phyloP scores from a whole-genome alignment of 2,888 invertebrate genomes.

The Drosophila helvetica region DNA sequence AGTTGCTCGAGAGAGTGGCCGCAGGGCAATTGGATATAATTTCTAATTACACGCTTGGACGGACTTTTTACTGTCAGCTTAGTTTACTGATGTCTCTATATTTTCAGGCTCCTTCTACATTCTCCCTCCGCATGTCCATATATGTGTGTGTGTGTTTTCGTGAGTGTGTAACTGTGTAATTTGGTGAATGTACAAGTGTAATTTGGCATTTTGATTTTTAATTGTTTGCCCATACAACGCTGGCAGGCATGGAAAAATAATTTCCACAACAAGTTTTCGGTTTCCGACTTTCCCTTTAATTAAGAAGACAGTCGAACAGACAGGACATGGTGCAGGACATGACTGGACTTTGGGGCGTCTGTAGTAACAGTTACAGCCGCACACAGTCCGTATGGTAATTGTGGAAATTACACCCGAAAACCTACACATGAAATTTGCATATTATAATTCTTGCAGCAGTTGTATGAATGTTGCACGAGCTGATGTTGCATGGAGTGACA shows the following conservation, averaged over 20 bases:
- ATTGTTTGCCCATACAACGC: conserved; percentile 66
- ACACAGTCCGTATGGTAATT: conserved; percentile 54
- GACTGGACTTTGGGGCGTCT: background rate
- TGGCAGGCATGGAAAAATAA: conserved; percentile 69
- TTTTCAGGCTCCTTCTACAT: conserved; percentile 37
- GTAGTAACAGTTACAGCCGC: conserved; percentile 10
- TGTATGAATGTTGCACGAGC: conserved; percentile 30
- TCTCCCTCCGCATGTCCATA: background rate
- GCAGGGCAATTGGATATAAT: conserved; percentile 83
- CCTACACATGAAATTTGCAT: conserved; percentile 72
- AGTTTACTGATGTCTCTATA: conserved; percentile 79
- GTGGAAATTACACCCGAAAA: conserved; percentile 61
- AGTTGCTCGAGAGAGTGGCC: conserved; percentile 76
- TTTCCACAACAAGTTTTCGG: conserved; percentile 47
- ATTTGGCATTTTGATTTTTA: conserved; percentile 75
- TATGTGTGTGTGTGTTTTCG: conserved; percentile 18
- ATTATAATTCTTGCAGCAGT: conserved; percentile 56
- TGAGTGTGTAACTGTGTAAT: conserved; percentile 63
- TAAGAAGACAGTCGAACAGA: conserved; percentile 45
- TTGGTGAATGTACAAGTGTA: conserved; percentile 75
- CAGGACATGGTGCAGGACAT: conserved; percentile 1
- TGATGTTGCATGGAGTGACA: conserved; percentile 48
- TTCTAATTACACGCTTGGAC: conserved; percentile 83
- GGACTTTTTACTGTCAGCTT: conserved; percentile 80
- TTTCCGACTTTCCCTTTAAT: conserved; percentile 59